These are phyloP conservation scores for Cyprinodon tularosa DNA, from an alignment of 2,113 vertebrate genomes.

Conservation along the genomic window DNA sequence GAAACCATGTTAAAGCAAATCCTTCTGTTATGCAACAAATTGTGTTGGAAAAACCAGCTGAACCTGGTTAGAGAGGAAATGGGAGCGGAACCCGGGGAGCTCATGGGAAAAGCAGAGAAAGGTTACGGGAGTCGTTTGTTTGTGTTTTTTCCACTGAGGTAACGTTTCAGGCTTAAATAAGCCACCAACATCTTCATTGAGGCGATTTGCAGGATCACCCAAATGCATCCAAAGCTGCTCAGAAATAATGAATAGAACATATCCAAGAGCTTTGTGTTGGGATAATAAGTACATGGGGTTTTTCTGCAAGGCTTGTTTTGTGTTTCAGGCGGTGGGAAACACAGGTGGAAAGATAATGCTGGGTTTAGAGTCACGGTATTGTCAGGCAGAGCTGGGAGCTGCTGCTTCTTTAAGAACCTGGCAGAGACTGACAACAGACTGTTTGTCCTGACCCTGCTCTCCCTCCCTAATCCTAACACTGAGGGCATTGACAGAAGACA, in stretches of 20 bases:
- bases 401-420: conserved; percentile 41
- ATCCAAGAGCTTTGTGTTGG: conserved; percentile 14
- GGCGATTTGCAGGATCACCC: conserved; percentile 1
- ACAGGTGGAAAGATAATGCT: conserved; percentile 4
- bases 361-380: conserved; percentile 17
- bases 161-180: conserved; percentile 55
- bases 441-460: conserved; percentile 31
- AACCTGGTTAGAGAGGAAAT: conserved; percentile 38
- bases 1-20: neutral
- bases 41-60: conserved; percentile 43
- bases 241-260: conserved; percentile 11
- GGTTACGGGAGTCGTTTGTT: conserved; percentile 32
- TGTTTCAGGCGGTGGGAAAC: neutral
- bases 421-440: conserved; percentile 9
- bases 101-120: conserved; percentile 44
- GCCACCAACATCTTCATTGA: conserved; percentile 26
- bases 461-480: neutral
- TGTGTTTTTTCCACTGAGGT: conserved; percentile 17
- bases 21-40: conserved; percentile 36
- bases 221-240: conserved; percentile 23
- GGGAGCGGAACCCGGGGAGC: conserved; percentile 1
- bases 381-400: conserved; percentile 21
- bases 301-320: conserved; percentile 7
- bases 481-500: conserved; percentile 23
- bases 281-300: neutral